Base-by-base conservation (phyloP, 2,888 invertebrate genomes). In the Boloria euphrosyne region DNA sequence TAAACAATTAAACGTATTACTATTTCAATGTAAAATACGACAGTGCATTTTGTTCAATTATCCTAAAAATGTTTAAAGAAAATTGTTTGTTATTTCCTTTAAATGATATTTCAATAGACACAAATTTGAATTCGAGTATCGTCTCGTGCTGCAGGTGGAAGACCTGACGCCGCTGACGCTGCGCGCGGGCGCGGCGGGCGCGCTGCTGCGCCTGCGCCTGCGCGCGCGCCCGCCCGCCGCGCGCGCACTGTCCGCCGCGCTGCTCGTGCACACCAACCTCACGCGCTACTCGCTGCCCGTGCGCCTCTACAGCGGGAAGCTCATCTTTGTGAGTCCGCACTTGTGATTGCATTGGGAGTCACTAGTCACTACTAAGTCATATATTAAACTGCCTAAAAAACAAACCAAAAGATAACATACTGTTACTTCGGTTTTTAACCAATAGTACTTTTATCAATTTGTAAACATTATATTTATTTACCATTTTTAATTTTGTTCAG, bases 261-360 rank as follows among this genome's bases (percentile, higher is more conserved):
- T 93, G 61, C 74, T 76, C 63, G 83, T 94, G 73, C 84, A 80
- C 75, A 94, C 93, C 73, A 93, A 94, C 83, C 79, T 93, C 59
- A 85, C 85, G 0, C 80, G 78, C 53, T 93, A 93, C 79, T 73
- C 80, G 73, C 75, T 93, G 78, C 92, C 93, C 58, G 74, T 94
- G 73, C 77, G 85, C 44, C 82, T 91, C 7, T 92, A 93, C 83
- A 83, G 81, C 70, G 93, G 93, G 0, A 74, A 76, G 0, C 76
- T 94, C 31, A 76, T 80, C 18, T 67, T 86, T 5, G 88, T 87
- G n/a, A 75, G 81, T 80, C 16, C 31, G n/a, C n/a, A n/a, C n/a
- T n/a, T n/a, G n/a, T n/a, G n/a, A n/a, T n/a, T n/a, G n/a, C n/a
- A n/a, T n/a, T n/a, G n/a, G n/a, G n/a, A n/a, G n/a, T n/a, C n/a